Evolutionary conservation across 92 coral and sea anemone species (phyloP).

Genomic region (Parazoanthus swiftii): DNA sequence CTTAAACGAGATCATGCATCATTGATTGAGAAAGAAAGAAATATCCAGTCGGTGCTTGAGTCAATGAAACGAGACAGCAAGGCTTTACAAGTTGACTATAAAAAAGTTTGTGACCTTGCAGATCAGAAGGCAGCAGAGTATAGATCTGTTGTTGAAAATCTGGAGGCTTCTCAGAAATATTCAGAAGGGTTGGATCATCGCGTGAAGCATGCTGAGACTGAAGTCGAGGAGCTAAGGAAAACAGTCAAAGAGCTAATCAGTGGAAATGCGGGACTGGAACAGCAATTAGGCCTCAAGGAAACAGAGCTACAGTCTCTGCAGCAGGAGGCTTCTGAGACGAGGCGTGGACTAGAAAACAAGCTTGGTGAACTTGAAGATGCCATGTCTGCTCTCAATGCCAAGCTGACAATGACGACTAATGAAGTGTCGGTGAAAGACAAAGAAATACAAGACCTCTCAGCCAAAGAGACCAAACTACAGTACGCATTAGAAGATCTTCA

Average conservation of each 20-base stretch:
- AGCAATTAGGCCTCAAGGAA: constrained; percentile 47
- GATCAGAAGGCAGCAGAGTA: constrained; percentile 77
- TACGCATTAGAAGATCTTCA: constrained; percentile 42
- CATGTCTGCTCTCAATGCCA: constrained; percentile 28
- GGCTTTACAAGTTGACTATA: constrained; percentile 82
- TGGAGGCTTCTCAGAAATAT: constrained; percentile 70
- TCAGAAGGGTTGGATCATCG: constrained; percentile 61
- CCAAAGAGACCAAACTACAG: constrained; percentile 33
- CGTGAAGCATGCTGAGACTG: constrained; percentile 61
- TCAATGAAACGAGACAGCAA: constrained; percentile 67
- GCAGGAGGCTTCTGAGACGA: constrained; percentile 36
- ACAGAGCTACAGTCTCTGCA: constrained; percentile 46
- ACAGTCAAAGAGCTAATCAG: constrained; percentile 38
- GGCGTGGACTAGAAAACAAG: constrained; percentile 44
- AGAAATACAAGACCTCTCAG: constrained; percentile 51
- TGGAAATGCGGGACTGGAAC: constrained; percentile 43
- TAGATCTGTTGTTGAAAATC: constrained; percentile 69
- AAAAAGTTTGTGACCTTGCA: constrained; percentile 78
- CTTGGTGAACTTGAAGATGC: constrained; percentile 50
- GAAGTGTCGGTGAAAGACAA: constrained; percentile 43
- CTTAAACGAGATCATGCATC: constrained; percentile 57
- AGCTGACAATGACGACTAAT: constrained; percentile 41
- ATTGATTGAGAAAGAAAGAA: constrained; percentile 60
- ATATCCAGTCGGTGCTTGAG: constrained; percentile 50
- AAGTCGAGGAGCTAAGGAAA: constrained; percentile 49